These are phyloP conservation scores for Ceyx erithaca DNA, from an alignment of 2,797 vertebrate genomes.

Conservation along the genomic window DNA sequence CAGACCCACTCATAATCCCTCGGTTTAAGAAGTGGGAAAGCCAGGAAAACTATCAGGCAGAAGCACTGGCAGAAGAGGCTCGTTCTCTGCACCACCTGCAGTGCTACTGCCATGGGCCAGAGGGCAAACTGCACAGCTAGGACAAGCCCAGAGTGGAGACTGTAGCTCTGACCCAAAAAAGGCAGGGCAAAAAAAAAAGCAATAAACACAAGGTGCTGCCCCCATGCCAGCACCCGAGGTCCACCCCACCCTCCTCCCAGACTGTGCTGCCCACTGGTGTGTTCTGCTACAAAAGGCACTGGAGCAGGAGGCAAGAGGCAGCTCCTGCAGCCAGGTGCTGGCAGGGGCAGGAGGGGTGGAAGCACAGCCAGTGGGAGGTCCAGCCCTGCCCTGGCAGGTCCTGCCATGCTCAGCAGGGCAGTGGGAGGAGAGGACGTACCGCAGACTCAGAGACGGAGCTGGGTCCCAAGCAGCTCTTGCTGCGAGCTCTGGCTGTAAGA, in stretches of 20 bases:
- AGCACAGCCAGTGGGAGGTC: neutral
- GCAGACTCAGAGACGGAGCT: slow-evolving; percentile 86
- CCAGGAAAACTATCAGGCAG: neutral
- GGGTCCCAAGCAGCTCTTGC: slow-evolving; percentile 86
- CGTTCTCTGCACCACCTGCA: neutral
- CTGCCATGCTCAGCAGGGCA: neutral
- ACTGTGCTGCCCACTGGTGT: neutral
- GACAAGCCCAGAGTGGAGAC: neutral
- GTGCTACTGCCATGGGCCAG: neutral
- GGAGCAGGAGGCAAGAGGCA: neutral
- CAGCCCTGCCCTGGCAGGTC: neutral
- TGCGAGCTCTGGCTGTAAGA: slow-evolving; percentile 85
- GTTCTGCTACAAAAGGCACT: neutral
- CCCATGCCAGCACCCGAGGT: neutral
- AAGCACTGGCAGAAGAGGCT: neutral
- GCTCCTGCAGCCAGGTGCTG: neutral
- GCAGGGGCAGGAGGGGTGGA: neutral
- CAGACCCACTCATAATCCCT: neutral
- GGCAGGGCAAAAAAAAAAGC: neutral
- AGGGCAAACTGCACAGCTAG: neutral
- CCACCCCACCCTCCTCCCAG: neutral
- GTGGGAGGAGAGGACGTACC: slow-evolving; percentile 83
- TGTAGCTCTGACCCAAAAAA: neutral
- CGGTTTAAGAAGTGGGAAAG: neutral
- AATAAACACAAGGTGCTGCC: neutral